These are phyloP conservation scores for Sebastes variabilis DNA, from an alignment of 2,797 vertebrate species.

Conservation along the genomic window DNA sequence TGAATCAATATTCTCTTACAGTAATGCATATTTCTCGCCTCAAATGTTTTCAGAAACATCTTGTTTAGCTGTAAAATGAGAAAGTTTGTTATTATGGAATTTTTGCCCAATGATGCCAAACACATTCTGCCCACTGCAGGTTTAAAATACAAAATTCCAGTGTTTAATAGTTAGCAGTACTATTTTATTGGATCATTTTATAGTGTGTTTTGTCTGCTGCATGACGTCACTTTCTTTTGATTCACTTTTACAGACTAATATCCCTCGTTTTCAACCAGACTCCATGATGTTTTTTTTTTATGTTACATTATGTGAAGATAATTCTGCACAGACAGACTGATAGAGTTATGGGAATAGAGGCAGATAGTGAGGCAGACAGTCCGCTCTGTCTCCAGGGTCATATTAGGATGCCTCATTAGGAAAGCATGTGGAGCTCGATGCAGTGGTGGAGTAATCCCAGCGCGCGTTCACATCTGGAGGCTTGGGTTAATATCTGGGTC, in stretches of 20 bases:
- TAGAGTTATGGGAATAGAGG: constrained; percentile 45
- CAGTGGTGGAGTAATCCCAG: constrained; percentile 81
- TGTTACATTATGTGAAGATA: neutral
- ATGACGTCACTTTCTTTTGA: neutral
- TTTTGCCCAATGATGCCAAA: no score
- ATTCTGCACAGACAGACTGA: constrained; percentile 8
- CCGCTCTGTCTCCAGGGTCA: constrained; percentile 72
- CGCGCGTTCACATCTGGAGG: constrained; percentile 83
- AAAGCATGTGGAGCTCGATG: constrained; percentile 79
- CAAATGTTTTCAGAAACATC: no score
- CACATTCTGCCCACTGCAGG: neutral
- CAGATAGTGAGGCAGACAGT: constrained; percentile 46
- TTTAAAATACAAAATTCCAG: neutral
- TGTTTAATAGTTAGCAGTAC: neutral
- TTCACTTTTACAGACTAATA: neutral
- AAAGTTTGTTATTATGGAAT: no score
- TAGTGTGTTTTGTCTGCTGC: neutral
- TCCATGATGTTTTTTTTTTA: neutral
- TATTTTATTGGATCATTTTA: neutral
- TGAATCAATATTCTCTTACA: no score
- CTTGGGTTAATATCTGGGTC: constrained; percentile 85
- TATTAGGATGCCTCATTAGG: constrained; percentile 79
- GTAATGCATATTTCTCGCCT: no score
- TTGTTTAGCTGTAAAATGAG: no score
- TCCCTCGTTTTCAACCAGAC: neutral